Percentiles rank a stretch among this genome's conserved stretches.
Evolutionary conservation across 2,797 vertebrate species (phyloP).

Genomic region (Dicrostonyx torquatus): DNA sequence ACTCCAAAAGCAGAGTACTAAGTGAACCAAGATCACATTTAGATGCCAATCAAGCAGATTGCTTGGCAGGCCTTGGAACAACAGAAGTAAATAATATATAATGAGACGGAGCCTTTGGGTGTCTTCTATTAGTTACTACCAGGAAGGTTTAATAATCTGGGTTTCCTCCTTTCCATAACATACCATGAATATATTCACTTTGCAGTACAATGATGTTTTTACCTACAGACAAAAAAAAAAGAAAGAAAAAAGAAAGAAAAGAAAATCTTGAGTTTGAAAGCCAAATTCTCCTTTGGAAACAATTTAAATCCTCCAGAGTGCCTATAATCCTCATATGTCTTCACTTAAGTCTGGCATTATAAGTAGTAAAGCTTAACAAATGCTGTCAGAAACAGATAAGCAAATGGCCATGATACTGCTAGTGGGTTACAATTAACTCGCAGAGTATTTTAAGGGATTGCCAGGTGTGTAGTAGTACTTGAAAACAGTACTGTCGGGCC

Average conservation of each 20-base stretch:
- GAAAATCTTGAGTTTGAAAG: slow-evolving; percentile 50
- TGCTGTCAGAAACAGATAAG: slow-evolving; percentile 66
- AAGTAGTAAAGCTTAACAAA: slow-evolving; percentile 57
- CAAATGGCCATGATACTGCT: neutral
- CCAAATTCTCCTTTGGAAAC: slow-evolving; percentile 73
- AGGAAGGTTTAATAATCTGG: slow-evolving; percentile 7
- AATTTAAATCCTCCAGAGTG: slow-evolving; percentile 67
- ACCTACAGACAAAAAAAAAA: slow-evolving; percentile 55
- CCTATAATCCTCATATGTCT: slow-evolving; percentile 30
- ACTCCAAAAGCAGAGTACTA: neutral
- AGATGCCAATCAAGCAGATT: neutral
- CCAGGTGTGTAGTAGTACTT: neutral
- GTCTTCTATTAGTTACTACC: neutral
- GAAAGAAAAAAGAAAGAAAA: too few relatives aligned
- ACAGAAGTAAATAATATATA: neutral
- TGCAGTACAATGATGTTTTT: slow-evolving; percentile 52
- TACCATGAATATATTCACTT: neutral
- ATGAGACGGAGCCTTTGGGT: neutral
- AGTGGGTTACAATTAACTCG: slow-evolving; percentile 11
- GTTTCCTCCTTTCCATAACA: slow-evolving; percentile 7
- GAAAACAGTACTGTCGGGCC: slow-evolving; percentile 19
- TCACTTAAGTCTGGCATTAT: slow-evolving; percentile 52
- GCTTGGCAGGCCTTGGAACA: neutral
- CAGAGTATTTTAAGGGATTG: neutral
- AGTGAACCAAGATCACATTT: neutral